phyloP scores from a whole-genome alignment of 2,113 vertebrate genomes.

The Epinephelus fuscoguttatus region DNA sequence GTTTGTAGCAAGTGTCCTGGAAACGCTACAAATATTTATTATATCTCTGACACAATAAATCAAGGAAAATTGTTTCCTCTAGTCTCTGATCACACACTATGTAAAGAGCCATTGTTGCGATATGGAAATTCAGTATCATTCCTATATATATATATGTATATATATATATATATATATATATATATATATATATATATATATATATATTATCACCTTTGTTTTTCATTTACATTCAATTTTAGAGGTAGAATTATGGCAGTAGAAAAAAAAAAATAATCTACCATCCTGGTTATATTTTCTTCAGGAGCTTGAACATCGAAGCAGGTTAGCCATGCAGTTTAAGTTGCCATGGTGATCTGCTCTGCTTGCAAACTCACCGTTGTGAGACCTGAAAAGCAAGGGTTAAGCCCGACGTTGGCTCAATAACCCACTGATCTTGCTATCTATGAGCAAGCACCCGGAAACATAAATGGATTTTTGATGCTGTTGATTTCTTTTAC shows the following conservation, averaged over 20 bases:
- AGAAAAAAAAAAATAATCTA: not conserved
- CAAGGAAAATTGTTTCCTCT: not conserved
- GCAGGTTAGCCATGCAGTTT: not conserved
- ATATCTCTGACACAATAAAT: conserved; percentile 45
- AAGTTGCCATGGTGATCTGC: conserved; percentile 6
- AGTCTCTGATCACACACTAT: not conserved
- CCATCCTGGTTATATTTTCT: not conserved
- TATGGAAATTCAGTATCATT: not conserved
- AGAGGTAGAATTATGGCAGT: not conserved
- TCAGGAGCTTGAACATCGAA: not conserved
- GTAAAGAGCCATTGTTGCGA: not conserved
- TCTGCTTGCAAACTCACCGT: not conserved
- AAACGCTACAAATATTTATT: conserved; percentile 43
- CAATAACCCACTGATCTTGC: not conserved
- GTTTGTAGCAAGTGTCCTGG: conserved; percentile 4
- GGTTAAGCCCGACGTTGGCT: not conserved
- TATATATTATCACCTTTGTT: not conserved
- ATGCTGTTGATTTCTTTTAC: not conserved
- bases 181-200: too few species aligned
- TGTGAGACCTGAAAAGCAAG: not conserved
- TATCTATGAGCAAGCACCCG: not conserved
- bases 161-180: not conserved
- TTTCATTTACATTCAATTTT: not conserved
- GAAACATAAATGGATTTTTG: conserved; percentile 21
- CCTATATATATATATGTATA: not conserved